Conservation (phyloP, 2,797 vertebrate genomes). For the Rachycentron canadum region DNA sequence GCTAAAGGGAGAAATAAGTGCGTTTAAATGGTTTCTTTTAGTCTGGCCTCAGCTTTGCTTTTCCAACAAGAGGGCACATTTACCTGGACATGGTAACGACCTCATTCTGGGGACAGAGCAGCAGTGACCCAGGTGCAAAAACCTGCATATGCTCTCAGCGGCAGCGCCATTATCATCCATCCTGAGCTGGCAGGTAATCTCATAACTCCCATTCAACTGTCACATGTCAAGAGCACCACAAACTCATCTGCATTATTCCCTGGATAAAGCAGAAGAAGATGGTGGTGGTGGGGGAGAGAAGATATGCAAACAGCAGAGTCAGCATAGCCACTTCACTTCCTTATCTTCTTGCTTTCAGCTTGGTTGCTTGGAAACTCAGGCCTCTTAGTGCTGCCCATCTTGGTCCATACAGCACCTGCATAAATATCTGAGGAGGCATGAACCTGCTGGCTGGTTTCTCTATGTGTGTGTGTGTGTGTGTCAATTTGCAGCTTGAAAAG, state of each 20-base stretch:
- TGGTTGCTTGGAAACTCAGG: constrained; percentile 74
- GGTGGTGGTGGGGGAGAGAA: neutral
- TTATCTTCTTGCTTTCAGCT: constrained; percentile 51
- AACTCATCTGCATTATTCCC: constrained; percentile 41
- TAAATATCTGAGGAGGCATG: constrained; percentile 36
- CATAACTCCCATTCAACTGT: constrained; percentile 27
- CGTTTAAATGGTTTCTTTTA: neutral
- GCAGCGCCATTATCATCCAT: constrained; percentile 40
- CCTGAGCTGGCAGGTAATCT: constrained; percentile 38
- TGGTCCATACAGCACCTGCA: constrained; percentile 31
- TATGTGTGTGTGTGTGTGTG: neutral
- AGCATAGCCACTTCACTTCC: constrained; percentile 24
- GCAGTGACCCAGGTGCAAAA: constrained; percentile 60
- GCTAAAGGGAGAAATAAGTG: neutral
- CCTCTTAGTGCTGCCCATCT: constrained; percentile 28
- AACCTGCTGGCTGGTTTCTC: neutral
- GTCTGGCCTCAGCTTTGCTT: no score
- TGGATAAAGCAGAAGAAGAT: constrained; percentile 6
- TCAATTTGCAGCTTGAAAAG: neutral
- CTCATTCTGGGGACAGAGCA: neutral
- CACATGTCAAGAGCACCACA: constrained; percentile 7
- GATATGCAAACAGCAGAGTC: constrained; percentile 57
- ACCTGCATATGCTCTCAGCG: constrained; percentile 24
- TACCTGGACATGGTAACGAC: neutral
- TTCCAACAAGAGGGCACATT: neutral